Base-by-base conservation (phyloP, 2,888 invertebrate genomes). In the Gryllus longicercus region DNA sequence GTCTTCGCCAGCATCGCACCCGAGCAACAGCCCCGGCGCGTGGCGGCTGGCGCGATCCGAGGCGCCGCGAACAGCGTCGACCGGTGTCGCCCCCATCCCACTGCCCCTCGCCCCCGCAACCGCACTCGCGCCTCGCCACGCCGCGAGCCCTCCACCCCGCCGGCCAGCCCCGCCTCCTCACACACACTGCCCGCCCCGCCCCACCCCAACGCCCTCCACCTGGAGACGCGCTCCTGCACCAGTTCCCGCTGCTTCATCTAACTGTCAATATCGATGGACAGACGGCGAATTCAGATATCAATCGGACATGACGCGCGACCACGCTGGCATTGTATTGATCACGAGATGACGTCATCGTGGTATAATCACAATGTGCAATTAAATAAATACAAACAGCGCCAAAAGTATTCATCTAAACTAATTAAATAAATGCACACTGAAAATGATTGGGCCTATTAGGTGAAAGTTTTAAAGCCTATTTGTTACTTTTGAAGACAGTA, bases 381-480 rank as follows among this genome's bases (percentile, higher is more conserved):
- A n/a, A 63, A 63, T 63, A 63, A 63, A 63, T 63, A 63, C 79
- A 76, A 76, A 76, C 79, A 74, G 51, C 51, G 76, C 50, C 38
- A 23, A 79, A 79, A 76, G 74, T 79, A 63, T 76, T 79, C 74
- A 51, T 76, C 76, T 76, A 51, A 76, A 76, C 76, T 63, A 76
- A 79, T 79, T 76, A 75, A 79, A 79, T 79, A 75, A 51, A 79
- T 79, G 79, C 51, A 50, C 51, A 75, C 51, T 77, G 76, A 76
- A 74, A 79, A 74, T 79, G 79, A 76, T 76, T 79, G 79, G 63
- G 14, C 76, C 18, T 63, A 63, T 63, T 63, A 63, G 16, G n/a
- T n/a, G 8, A 63, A 63, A 63, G 4, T 63, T 63, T 14, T 63
- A 63, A 63, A 14, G 63, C 63, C 63, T 63, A 14, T 63, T 18